Percentiles rank a stretch among this genome's conserved stretches.
Evolutionary conservation across 2,797 vertebrate genomes (phyloP).

Genomic region (Enteromius unitaeniatus): DNA sequence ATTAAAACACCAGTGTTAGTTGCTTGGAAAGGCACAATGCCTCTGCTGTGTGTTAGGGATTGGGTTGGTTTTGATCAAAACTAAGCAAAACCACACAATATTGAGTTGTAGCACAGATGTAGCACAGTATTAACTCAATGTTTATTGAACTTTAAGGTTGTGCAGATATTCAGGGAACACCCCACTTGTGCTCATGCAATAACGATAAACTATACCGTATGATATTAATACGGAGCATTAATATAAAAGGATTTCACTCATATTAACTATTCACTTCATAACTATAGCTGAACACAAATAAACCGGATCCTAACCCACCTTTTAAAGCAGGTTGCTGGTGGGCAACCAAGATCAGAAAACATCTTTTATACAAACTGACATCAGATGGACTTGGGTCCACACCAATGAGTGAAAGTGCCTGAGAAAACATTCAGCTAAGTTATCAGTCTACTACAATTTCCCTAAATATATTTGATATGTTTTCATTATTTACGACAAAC

Average conservation of each 20-base stretch:
- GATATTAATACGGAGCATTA: not conserved
- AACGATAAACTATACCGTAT: not conserved
- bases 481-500: not conserved
- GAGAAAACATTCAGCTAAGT: not conserved
- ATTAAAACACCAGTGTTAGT: not conserved
- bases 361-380: not conserved
- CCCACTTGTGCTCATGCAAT: not conserved
- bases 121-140: not conserved
- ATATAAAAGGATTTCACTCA: not conserved
- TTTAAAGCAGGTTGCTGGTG: not conserved
- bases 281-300: not conserved
- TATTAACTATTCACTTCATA: not conserved
- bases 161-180: not conserved
- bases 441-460: not conserved
- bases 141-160: not conserved
- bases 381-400: not conserved
- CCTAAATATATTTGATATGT: not conserved
- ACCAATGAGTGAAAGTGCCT: not conserved
- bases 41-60: not conserved
- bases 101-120: not conserved
- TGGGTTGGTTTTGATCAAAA: not conserved
- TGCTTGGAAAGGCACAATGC: not conserved
- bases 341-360: not conserved
- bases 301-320: not conserved
- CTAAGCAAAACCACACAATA: not conserved